These are phyloP conservation scores for Nymphalis polychloros DNA, from an alignment of 2,888 invertebrate genomes.

Conservation along the genomic window DNA sequence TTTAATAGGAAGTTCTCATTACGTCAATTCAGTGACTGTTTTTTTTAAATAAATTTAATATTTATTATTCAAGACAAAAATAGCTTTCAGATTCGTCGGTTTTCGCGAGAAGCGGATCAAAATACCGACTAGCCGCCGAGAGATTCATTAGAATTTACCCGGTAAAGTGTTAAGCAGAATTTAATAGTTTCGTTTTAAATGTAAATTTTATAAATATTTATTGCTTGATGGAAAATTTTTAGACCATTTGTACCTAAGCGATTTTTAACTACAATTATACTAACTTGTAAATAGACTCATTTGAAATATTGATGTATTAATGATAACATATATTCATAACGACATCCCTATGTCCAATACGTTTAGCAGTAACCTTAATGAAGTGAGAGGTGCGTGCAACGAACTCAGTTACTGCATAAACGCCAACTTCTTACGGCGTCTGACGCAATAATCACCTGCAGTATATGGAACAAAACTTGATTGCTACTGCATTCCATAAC, in stretches of 20 bases:
- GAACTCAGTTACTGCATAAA: constrained; percentile 39
- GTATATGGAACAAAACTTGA: constrained; percentile 59
- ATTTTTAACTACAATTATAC: neutral
- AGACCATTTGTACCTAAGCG: neutral
- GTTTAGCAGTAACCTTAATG: constrained; percentile 53
- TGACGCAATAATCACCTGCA: constrained; percentile 66
- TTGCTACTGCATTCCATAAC: constrained; percentile 59
- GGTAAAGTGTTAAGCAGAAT: neutral
- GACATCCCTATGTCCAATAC: constrained; percentile 18
- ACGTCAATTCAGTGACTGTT: no score
- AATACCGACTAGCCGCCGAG: neutral
- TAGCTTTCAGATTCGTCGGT: no score
- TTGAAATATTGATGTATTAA: neutral
- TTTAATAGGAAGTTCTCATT: no score
- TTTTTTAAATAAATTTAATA: no score
- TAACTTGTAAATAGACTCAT: neutral
- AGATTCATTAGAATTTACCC: neutral
- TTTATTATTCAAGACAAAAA: no score
- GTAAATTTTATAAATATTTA: neutral
- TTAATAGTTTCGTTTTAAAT: neutral
- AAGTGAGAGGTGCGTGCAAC: constrained; percentile 63
- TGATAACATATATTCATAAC: constrained; percentile 7
- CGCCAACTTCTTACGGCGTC: constrained; percentile 51
- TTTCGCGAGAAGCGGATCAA: neutral
- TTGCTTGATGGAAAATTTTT: neutral